These are phyloP conservation scores for Brachirus orientalis DNA, from an alignment of 2,113 vertebrate species.

Conservation along the genomic window DNA sequence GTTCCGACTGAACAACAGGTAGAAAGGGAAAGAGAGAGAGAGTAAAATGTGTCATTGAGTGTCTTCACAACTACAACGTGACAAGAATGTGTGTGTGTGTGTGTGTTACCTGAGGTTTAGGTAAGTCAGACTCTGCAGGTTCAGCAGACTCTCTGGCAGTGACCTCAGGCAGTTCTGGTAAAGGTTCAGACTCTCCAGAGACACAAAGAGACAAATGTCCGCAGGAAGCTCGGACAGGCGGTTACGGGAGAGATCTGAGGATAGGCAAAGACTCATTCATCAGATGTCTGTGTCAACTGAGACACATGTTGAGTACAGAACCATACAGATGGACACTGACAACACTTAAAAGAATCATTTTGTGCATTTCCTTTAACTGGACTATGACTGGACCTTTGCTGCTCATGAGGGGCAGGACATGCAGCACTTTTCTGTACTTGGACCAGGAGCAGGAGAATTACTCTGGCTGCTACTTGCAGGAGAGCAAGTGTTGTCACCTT, in stretches of 20 bases:
- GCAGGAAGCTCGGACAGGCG: conserved; percentile 91
- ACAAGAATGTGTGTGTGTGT: conserved; percentile 21
- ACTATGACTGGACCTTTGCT: too few relatives aligned
- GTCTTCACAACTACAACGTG: too few relatives aligned
- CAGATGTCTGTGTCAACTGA: not conserved
- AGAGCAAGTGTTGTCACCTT: too few relatives aligned
- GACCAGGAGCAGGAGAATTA: too few relatives aligned
- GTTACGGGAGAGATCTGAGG: conserved; percentile 92
- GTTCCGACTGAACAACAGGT: conserved; percentile 86
- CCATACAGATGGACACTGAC: too few relatives aligned
- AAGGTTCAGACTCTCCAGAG: conserved; percentile 94
- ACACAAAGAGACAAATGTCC: conserved; percentile 93
- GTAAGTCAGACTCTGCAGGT: conserved; percentile 93
- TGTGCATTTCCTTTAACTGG: too few relatives aligned
- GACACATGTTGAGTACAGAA: not conserved
- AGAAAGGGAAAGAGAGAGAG: not conserved
- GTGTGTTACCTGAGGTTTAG: conserved; percentile 93
- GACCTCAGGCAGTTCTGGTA: conserved; percentile 98
- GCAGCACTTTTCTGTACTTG: too few relatives aligned
- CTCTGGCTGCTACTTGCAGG: too few relatives aligned
- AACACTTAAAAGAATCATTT: too few relatives aligned
- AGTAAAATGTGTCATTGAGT: not conserved
- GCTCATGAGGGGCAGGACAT: too few relatives aligned
- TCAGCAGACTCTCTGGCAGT: conserved; percentile 92
- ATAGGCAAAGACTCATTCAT: not conserved